phyloP scores from a whole-genome alignment of 2,113 vertebrate species.

The Ploceus nigricollis region DNA sequence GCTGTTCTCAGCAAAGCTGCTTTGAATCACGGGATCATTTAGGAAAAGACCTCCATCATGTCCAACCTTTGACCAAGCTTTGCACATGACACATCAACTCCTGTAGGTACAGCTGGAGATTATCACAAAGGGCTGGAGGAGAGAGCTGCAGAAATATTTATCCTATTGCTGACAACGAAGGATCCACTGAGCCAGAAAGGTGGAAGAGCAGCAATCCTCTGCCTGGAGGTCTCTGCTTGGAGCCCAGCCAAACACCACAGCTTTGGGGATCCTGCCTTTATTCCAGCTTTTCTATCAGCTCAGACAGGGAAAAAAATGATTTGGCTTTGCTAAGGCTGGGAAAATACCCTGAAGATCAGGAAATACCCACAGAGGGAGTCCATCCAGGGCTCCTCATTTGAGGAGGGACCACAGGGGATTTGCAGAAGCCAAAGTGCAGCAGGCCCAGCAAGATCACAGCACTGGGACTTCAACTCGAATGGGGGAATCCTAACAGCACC shows the following conservation, averaged over 20 bases:
- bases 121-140: neutral
- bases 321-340: neutral
- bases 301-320: neutral
- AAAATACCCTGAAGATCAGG: neutral
- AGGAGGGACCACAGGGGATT: rapidly evolving
- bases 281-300: neutral
- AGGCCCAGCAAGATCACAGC: rapidly evolving
- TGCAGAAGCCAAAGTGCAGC: neutral
- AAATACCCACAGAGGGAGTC: neutral
- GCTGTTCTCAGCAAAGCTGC: neutral
- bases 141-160: neutral
- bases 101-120: neutral
- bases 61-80: neutral
- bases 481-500: rapidly evolving
- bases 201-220: neutral
- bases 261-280: neutral
- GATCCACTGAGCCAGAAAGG: neutral
- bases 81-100: neutral
- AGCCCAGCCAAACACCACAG: neutral
- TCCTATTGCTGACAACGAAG: neutral
- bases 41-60: neutral
- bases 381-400: rapidly evolving
- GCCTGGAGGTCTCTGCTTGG: neutral
- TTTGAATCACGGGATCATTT: neutral
- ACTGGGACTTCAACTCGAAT: rapidly evolving